A percentile compares a stretch with the other conserved stretches of the same genome.
phyloP scores from a whole-genome alignment of 2,888 invertebrate species.

The Seira musarum region DNA sequence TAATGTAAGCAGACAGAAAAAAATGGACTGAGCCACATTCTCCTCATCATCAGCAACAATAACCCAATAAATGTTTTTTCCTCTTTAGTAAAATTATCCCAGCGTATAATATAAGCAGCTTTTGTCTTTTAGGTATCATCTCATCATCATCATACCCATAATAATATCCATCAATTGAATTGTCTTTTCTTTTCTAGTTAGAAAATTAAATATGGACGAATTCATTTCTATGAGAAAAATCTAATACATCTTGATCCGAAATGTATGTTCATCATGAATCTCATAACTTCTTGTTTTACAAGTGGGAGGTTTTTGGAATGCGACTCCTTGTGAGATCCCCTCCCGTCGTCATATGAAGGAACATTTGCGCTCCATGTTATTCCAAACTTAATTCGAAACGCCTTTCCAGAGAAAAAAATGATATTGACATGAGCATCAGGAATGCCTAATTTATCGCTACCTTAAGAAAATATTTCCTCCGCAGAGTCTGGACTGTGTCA shows the following conservation, averaged over 20 bases:
- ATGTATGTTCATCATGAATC: not conserved
- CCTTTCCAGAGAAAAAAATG: slow-evolving; percentile 41
- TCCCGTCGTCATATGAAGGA: not conserved
- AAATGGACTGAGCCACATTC: not conserved
- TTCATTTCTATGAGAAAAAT: not conserved
- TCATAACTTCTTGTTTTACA: not conserved
- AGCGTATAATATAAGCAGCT: not conserved
- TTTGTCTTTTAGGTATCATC: slow-evolving; percentile 4
- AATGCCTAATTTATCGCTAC: not conserved
- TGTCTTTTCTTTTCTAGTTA: not conserved
- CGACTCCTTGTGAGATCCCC: slow-evolving; percentile 37
- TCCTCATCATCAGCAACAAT: not conserved
- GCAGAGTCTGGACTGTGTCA: not conserved
- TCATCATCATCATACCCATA: not conserved
- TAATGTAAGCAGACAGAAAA: slow-evolving; percentile 3
- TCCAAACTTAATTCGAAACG: slow-evolving; percentile 31
- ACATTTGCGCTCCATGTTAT: not conserved
- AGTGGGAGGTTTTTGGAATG: slow-evolving; percentile 53
- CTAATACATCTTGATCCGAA: not conserved
- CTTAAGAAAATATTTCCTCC: not conserved
- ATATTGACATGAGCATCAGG: slow-evolving; percentile 13
- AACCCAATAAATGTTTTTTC: not conserved
- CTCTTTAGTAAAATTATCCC: not conserved
- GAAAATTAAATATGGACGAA: not conserved
- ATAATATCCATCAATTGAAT: too few species aligned